Evolutionary conservation across 2,888 invertebrate species (phyloP).

Genomic region (Microplitis deprimator): DNA sequence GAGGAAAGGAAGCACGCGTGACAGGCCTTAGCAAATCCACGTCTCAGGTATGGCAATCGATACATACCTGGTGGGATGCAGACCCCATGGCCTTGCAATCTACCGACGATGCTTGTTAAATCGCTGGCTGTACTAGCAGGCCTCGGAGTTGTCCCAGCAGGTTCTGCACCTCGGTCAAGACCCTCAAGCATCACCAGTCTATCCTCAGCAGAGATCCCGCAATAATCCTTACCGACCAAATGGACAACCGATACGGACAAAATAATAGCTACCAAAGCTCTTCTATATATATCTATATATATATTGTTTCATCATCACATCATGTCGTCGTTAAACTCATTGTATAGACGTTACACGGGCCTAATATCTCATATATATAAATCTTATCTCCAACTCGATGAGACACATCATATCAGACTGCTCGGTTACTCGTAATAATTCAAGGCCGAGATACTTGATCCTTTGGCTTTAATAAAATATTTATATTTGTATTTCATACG

Average conservation of each 20-base stretch:
- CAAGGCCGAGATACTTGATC: background rate
- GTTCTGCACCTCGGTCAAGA: conserved; percentile 45
- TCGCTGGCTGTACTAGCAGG: conserved; percentile 34
- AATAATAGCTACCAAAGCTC: too few species aligned
- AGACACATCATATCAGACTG: background rate
- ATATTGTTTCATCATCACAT: too few species aligned
- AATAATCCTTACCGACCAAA: background rate
- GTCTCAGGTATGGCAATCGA: conserved; percentile 33
- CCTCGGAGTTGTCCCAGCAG: conserved; percentile 45
- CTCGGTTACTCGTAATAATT: background rate
- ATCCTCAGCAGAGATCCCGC: background rate
- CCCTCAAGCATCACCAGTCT: conserved; percentile 17
- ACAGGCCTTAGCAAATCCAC: conserved; percentile 36
- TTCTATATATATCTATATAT: too few species aligned
- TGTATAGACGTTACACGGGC: too few species aligned
- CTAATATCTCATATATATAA: background rate
- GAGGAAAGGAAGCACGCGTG: conserved; percentile 31
- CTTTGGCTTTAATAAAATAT: background rate
- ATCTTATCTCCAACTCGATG: background rate
- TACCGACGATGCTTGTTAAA: conserved; percentile 51
- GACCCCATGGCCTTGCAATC: conserved; percentile 30
- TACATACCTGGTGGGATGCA: conserved; percentile 29
- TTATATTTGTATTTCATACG: background rate
- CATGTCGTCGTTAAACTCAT: too few species aligned
- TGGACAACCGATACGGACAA: background rate